Evolutionary conservation across 2,113 vertebrate species (phyloP).

Genomic region (Heteronetta atricapilla): DNA sequence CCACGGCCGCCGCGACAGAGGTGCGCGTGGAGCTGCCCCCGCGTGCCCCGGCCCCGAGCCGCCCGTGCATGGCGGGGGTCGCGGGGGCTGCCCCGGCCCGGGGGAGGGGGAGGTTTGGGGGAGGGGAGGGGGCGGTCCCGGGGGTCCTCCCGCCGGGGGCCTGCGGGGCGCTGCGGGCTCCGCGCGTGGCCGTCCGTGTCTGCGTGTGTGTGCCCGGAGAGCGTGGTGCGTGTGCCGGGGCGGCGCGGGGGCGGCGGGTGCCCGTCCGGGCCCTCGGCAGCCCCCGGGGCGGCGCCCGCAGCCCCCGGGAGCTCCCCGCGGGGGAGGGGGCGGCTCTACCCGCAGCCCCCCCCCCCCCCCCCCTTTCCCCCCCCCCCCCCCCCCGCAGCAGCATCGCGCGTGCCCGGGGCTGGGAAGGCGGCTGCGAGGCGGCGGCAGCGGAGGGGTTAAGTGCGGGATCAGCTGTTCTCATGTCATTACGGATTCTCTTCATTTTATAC

Average conservation of each 20-base stretch:
- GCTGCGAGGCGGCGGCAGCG: constrained; percentile 36
- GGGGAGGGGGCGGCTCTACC: background rate
- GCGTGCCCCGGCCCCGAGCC: background rate
- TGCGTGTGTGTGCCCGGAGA: background rate
- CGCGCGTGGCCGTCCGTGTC: background rate
- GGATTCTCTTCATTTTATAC: constrained; percentile 82
- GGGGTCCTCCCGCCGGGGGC: background rate
- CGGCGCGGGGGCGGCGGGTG: too few relatives aligned
- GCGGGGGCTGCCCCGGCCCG: too few relatives aligned
- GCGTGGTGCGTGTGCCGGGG: background rate
- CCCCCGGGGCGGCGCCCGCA: too few relatives aligned
- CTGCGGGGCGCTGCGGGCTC: background rate
- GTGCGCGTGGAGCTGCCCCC: background rate
- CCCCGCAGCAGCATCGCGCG: background rate
- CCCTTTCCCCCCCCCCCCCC: background rate
- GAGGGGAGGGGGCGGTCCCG: background rate
- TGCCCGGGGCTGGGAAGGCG: background rate
- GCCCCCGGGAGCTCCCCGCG: too few relatives aligned
- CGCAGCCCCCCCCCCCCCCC: background rate
- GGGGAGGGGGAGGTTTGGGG: background rate
- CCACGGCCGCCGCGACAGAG: background rate
- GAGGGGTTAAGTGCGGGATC: constrained; percentile 85
- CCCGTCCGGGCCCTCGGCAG: too few relatives aligned
- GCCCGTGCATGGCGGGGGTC: background rate
- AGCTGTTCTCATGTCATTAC: constrained; percentile 82